phyloP scores from a whole-genome alignment of 1,140 invertebrate genomes.

The Drosophila auraria region DNA sequence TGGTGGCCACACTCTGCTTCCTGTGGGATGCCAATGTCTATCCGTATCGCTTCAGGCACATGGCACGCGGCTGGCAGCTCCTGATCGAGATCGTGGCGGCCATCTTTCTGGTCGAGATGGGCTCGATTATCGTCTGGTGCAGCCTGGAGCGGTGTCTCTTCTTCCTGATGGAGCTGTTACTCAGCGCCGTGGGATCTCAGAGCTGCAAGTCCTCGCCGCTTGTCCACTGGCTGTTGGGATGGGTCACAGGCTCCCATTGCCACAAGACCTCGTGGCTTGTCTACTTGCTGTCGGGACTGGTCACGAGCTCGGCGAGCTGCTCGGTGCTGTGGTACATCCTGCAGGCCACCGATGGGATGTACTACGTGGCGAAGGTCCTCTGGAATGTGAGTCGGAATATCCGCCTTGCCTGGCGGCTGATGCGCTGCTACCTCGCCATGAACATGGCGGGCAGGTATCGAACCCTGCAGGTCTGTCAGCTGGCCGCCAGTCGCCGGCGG shows the following conservation, averaged over 20 bases:
- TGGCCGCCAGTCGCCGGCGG: slow-evolving; percentile 1
- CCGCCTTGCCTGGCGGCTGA: slow-evolving; percentile 1
- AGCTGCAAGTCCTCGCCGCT: background rate
- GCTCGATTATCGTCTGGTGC: slow-evolving; percentile 59
- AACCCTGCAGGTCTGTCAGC: slow-evolving; percentile 27
- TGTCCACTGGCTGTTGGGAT: background rate
- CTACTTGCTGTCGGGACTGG: slow-evolving; percentile 44
- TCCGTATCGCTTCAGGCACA: slow-evolving; percentile 50
- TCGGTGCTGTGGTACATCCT: slow-evolving; percentile 48
- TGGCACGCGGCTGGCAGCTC: slow-evolving; percentile 36
- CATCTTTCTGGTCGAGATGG: slow-evolving; percentile 48
- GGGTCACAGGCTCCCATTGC: background rate
- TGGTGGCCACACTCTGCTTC: slow-evolving; percentile 39
- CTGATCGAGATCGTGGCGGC: slow-evolving; percentile 40
- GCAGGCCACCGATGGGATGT: slow-evolving; percentile 39
- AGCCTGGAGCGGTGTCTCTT: slow-evolving; percentile 44
- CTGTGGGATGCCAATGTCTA: slow-evolving; percentile 50
- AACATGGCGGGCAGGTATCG: slow-evolving; percentile 7
- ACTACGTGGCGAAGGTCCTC: background rate
- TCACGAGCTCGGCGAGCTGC: slow-evolving; percentile 19
- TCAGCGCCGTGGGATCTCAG: background rate
- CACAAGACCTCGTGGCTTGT: background rate
- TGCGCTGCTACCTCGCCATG: slow-evolving; percentile 31
- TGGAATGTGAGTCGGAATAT: background rate
- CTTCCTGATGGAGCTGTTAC: slow-evolving; percentile 2